Percentiles rank a stretch among this genome's conserved stretches.
Evolutionary conservation across 2,797 vertebrate genomes (phyloP).

Genomic region (Scyliorhinus canicula): DNA sequence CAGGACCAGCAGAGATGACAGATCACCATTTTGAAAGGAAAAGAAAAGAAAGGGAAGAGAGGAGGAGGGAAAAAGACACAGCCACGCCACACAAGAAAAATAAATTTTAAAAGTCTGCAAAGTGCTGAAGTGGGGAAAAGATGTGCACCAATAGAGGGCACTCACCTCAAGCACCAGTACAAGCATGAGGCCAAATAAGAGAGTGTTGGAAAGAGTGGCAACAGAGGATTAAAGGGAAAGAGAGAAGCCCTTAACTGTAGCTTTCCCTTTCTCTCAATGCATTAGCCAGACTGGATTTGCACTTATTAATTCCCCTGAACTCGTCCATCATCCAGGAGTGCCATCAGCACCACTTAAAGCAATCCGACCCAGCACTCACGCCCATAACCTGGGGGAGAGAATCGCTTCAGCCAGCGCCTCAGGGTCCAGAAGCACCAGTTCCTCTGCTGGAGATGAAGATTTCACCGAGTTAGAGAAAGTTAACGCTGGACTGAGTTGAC

Average conservation of each 20-base stretch:
- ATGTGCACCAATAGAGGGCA: too few relatives aligned
- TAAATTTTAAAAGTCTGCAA: too few relatives aligned
- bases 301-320: not conserved
- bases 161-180: too few relatives aligned
- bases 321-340: not conserved
- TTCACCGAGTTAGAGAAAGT: not conserved
- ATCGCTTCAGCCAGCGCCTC: not conserved
- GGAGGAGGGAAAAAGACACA: too few relatives aligned
- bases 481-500: not conserved
- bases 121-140: too few relatives aligned
- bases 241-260: not conserved
- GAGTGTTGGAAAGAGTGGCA: too few relatives aligned
- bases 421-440: not conserved
- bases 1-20: too few relatives aligned
- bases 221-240: too few relatives aligned
- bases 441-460: not conserved
- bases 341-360: not conserved
- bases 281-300: not conserved
- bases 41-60: too few relatives aligned
- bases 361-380: not conserved
- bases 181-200: too few relatives aligned
- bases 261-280: not conserved
- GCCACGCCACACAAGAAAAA: too few relatives aligned
- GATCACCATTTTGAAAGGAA: too few relatives aligned
- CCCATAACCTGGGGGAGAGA: not conserved